A percentile compares a stretch with the other conserved stretches of the same genome.
Conservation (phyloP, 92 coral and sea anemone species). For the Epizoanthus rinbou region DNA sequence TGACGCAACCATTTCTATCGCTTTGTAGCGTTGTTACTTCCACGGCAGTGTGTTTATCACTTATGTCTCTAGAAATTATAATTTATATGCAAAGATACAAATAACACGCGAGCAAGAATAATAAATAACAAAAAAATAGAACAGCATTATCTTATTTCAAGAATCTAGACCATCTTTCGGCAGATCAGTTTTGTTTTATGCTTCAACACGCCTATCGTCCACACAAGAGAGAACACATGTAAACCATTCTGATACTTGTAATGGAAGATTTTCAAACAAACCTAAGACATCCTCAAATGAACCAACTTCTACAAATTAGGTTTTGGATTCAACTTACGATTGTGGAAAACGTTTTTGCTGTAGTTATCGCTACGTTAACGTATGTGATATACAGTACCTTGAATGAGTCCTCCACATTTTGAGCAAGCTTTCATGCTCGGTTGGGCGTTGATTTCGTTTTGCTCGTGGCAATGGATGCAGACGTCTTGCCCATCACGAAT, state of each 20-base stretch:
- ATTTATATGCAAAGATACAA: not conserved
- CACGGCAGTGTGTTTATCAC: too few relatives aligned
- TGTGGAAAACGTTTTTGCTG: not conserved
- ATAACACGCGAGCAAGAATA: not conserved
- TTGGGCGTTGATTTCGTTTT: slow-evolving; percentile 21
- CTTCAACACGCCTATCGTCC: not conserved
- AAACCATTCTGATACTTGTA: too few relatives aligned
- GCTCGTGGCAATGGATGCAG: slow-evolving; percentile 25
- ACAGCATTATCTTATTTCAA: not conserved
- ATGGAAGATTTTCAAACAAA: too few relatives aligned
- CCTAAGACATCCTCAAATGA: too few relatives aligned
- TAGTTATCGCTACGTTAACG: not conserved
- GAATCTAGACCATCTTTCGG: not conserved
- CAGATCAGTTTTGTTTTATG: not conserved
- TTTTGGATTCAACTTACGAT: not conserved
- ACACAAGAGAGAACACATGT: too few relatives aligned
- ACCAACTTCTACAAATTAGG: too few relatives aligned
- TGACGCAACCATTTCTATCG: too few relatives aligned
- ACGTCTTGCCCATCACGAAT: slow-evolving; percentile 40
- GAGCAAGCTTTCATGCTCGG: slow-evolving; percentile 41
- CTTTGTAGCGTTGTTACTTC: not conserved
- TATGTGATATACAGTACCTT: not conserved
- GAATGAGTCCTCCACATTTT: slow-evolving; percentile 42
- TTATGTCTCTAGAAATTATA: not conserved
- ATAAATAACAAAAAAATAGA: not conserved